Percentiles rank a stretch among this genome's conserved stretches.
phyloP scores from a whole-genome alignment of 2,888 invertebrate species.

The Melieria crassipennis region DNA sequence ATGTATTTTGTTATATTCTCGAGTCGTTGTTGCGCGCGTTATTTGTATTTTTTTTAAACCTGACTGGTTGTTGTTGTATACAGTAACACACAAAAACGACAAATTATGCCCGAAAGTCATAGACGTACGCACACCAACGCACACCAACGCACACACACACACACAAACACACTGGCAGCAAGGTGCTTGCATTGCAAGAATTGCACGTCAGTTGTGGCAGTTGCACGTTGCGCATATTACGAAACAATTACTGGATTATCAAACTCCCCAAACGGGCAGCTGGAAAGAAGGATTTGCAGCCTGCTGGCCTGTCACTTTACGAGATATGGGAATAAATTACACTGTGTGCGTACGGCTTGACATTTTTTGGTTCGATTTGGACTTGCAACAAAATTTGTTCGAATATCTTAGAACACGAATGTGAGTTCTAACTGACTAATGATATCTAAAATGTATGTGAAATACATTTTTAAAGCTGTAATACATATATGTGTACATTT shows the following conservation, averaged over 20 bases:
- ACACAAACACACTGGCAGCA: neutral
- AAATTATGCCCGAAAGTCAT: conserved; percentile 18
- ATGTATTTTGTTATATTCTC: neutral
- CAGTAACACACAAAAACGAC: neutral
- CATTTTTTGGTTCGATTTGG: too few relatives aligned
- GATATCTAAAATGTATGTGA: too few relatives aligned
- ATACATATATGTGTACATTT: too few relatives aligned
- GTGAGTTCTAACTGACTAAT: too few relatives aligned
- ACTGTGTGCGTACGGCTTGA: too few relatives aligned
- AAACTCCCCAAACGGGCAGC: too few relatives aligned
- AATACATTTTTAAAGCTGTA: too few relatives aligned
- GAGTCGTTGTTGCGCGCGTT: neutral
- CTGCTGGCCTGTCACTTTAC: too few relatives aligned
- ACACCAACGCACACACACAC: neutral
- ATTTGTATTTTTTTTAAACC: neutral
- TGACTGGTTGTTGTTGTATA: conserved; percentile 1
- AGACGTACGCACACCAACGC: conserved; percentile 1
- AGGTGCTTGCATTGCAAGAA: neutral
- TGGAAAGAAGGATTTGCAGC: too few relatives aligned
- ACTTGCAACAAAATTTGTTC: too few relatives aligned
- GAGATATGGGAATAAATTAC: too few relatives aligned
- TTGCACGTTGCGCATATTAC: conserved; percentile 52
- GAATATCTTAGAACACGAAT: too few relatives aligned
- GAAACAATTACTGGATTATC: conserved; percentile 31
- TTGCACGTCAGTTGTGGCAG: conserved; percentile 14